Evolutionary conservation across 2,797 vertebrate genomes (phyloP), one percentile per base, ranked within the genome.

Genomic region (Micromesistius poutassou): DNA sequence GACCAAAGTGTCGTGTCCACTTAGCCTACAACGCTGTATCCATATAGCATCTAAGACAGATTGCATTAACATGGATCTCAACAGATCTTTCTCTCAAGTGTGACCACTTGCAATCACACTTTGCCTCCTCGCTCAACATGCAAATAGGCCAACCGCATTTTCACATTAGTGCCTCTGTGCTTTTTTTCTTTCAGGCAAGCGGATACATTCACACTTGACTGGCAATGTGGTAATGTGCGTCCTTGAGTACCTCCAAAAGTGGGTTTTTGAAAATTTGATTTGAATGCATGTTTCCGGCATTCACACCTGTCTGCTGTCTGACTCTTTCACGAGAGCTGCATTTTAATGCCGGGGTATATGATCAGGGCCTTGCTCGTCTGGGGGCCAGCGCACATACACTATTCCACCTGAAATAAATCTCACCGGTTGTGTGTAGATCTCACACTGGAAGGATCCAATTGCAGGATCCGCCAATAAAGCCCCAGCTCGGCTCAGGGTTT

Each of bases 111-210:
- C 55, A 62, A 25, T 62, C 6, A 13, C n/a, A 25, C 8, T 62
- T 62, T n/a, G 55, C 55, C 5, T 62, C 55, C 55, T 62, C 55
- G 55, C 55, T 62, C 55, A n/a, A 62, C 55, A 62, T 62, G 55
- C 55, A 62, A 62, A 62, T 62, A 62, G 25, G 22, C 55, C 8
- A 25, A 8, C 55, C 6, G n/a, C 55, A 62, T 62, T 62, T 62
- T 62, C 55, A 62, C 55, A 62, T 62, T 62, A 62, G 8, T 62
- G 55, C 55, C 55, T 62, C 6, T 9, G 55, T 22, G 3, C 55
- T n/a, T n/a, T 1, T 25, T 2, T 25, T 62, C 55, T 62, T 62
- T n/a, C 55, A 62, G 55, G 55, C 22, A 62, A 62, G 55, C 55
- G n/a, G 55, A 55, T 25, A 22, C n/a, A 8, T 62, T 62, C 55